Evolutionary conservation across 2,113 vertebrate genomes (phyloP), one percentile per base, ranked within the genome.

Genomic region (Oxyruncus cristatus): DNA sequence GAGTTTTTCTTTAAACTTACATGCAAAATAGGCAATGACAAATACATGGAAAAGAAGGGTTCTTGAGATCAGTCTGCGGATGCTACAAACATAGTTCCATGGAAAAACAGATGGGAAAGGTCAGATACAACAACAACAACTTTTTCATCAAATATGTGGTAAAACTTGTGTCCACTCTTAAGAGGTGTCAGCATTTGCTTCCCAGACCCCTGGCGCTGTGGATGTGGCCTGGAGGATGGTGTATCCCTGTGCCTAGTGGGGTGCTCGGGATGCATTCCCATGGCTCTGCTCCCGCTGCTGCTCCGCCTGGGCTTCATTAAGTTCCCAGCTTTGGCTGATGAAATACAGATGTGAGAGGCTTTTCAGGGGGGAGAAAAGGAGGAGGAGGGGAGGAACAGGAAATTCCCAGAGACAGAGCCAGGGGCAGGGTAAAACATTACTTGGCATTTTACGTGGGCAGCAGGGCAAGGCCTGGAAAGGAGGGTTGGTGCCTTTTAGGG

Each of bases 291-390:
- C 63, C 6, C 12, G 2, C 78, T 14, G 16, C 21, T 8, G 18
- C 79, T 35, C 30, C 1, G 6, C 42, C 95, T 95, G 93, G 46
- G 50, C 63, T 87, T 73, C 63, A 12, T 93, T 85, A 67, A 12
- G 61, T 55, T 59, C 24, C 65, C 41, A 78, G 26, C 62, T 74
- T 41, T 0, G 6, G 44, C 67, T 97, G 96, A 98, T 94, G 95
- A 96, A 80, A 58, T 88, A 10, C 98, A 98, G 98, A 95, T 98
- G 98, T 16, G 75, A 79, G 81, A 42, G 3, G 78, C 73, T 86
- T 88, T 93, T 63, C 85, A 88, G 35, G 33, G 49, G 58, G 28
- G 50, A 84, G 84, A 72, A 81, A 73, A 72, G 42, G 56, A 83
- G 86, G 80, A 82, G 70, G 66, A 79, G 79, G 67, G 79, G 65